Evolutionary conservation across 2,113 vertebrate genomes (phyloP), one percentile per base, ranked within the genome.

Genomic region (Ardeotis arabs): DNA sequence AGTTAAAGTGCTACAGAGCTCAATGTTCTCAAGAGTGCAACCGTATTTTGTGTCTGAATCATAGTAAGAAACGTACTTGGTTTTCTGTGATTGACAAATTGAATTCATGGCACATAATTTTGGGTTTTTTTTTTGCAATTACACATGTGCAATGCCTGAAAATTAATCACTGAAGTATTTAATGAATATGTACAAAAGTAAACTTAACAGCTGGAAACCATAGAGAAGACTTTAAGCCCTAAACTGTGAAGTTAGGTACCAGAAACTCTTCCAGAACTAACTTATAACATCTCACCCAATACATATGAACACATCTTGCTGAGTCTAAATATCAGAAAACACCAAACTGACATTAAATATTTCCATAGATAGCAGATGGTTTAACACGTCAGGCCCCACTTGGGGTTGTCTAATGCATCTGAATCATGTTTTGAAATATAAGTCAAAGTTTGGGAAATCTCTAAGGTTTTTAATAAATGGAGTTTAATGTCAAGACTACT

Each of bases 401-500:
- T 94, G 87, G 94, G 85, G 47, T 72, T 94, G 79, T 75, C 83
- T 95, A 93, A 96, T 74, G 59, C 35, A 94, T 86, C 87, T 97
- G 89, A 97, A 93, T 91, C 91, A 78, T 84, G 79, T 95, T 93
- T 73, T 76, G 75, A 95, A 94, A 96, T 84, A 22, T 13, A 95
- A 95, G 84, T 95, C 81, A 31, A 91, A 87, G 84, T 92, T 96
- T 90, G 85, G 90, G 73, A 97, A 96, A 85, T 85, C 93, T 92
- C 86, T 94, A 91, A 74, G 92, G 96, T 91, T 95, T 97, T 95
- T 74, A 91, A 82, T 58, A 95, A 96, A 90, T 90, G 79, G 62
- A 91, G 84, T 96, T 97, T 90, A 96, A 96, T 94, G 95, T 95
- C 95, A 94, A 90, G 94, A 76, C 92, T 97, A 94, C 86, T 96